These are phyloP conservation scores for Drosophila littoralis DNA, from an alignment of 1,140 invertebrate species.

Conservation along the genomic window DNA sequence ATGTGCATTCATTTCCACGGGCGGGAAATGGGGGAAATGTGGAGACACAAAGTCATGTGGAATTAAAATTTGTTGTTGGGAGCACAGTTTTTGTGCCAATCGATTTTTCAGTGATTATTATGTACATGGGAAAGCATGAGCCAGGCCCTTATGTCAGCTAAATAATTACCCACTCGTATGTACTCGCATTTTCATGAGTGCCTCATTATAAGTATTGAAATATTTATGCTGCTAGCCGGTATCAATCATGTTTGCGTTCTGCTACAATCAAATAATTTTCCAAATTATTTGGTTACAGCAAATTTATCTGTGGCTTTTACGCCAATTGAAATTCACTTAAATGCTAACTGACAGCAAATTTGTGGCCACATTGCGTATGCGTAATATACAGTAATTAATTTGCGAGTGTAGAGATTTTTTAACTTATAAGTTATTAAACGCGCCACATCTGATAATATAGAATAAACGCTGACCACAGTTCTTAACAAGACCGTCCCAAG, in stretches of 20 bases:
- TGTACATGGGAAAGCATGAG: not conserved
- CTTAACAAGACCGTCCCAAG: not conserved
- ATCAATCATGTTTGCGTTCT: constrained; percentile 25
- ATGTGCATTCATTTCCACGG: too few relatives aligned
- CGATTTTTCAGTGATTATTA: not conserved
- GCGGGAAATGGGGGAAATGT: too few relatives aligned
- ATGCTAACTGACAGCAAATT: constrained; percentile 20
- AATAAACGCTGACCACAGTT: not conserved
- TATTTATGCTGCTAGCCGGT: constrained; percentile 11
- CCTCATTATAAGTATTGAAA: constrained; percentile 18
- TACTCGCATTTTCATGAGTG: not conserved
- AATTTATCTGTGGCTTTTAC: constrained; percentile 27
- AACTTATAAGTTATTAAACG: not conserved
- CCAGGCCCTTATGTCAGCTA: not conserved
- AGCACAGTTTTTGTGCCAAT: not conserved
- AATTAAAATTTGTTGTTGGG: too few relatives aligned
- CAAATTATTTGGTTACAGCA: constrained; percentile 24
- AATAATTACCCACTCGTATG: not conserved
- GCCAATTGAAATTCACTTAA: constrained; percentile 37
- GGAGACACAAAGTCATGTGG: too few relatives aligned
- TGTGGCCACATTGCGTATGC: constrained; percentile 32
- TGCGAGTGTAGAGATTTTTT: not conserved
- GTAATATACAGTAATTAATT: constrained; percentile 11
- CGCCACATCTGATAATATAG: not conserved
- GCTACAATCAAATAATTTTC: not conserved